These are phyloP conservation scores for Drepana falcataria DNA, from an alignment of 2,888 invertebrate genomes.

Conservation along the genomic window DNA sequence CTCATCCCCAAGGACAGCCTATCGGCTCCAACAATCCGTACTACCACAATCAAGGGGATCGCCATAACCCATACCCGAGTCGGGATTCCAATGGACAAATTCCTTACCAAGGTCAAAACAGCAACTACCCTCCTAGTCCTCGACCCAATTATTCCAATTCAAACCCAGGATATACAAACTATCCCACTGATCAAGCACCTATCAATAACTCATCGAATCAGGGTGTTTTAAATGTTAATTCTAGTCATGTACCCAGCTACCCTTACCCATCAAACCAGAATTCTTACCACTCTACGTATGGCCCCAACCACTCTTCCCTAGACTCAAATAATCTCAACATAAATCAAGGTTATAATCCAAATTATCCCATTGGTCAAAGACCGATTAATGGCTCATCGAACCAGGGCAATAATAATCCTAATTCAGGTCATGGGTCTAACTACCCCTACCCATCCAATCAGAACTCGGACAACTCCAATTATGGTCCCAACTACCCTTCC, in stretches of 20 bases:
- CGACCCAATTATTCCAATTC: neutral
- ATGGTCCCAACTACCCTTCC: slow-evolving; percentile 7
- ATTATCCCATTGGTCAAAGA: slow-evolving; percentile 6
- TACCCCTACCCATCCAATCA: slow-evolving; percentile 12
- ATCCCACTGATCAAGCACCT: slow-evolving; percentile 6
- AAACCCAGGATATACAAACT: neutral
- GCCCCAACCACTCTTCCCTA: neutral
- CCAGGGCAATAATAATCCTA: no score
- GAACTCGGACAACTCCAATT: neutral
- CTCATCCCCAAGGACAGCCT: neutral
- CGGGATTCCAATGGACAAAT: neutral
- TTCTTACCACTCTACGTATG: neutral
- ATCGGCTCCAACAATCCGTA: slow-evolving; percentile 9
- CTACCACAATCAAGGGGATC: slow-evolving; percentile 5
- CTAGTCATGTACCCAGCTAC: slow-evolving; percentile 11
- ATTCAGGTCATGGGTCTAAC: slow-evolving; percentile 9
- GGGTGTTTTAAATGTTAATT: neutral
- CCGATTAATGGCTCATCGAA: no score
- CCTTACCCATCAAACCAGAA: slow-evolving; percentile 11
- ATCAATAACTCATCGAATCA: no score
- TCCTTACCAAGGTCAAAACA: neutral
- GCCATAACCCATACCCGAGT: neutral
- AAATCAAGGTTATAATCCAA: neutral
- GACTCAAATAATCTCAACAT: neutral
- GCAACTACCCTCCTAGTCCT: neutral